phyloP scores from a whole-genome alignment of 2,888 invertebrate genomes.

The Bursaphelenchus okinawaensis region DNA sequence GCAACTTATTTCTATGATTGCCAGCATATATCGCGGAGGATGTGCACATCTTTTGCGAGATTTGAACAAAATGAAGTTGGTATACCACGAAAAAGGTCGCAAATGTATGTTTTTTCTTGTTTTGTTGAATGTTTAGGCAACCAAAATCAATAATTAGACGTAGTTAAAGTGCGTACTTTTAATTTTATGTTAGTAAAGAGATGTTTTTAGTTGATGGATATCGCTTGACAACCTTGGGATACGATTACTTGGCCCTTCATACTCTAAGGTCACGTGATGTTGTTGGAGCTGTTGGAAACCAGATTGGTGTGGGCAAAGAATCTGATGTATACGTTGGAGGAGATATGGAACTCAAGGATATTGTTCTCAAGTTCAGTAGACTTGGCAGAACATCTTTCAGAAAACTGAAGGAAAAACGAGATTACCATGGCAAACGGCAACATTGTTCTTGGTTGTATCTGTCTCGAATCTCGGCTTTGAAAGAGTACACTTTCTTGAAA shows the following conservation, averaged over 20 bases:
- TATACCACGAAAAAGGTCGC: conserved; percentile 89
- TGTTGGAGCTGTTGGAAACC: conserved; percentile 77
- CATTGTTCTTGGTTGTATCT: conserved; percentile 87
- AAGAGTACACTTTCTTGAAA: conserved; percentile 91
- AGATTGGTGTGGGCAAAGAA: conserved; percentile 97
- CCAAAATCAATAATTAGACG: too few species aligned
- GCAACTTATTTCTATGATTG: conserved; percentile 80
- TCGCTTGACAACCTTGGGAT: conserved; percentile 86
- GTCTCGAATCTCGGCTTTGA: conserved; percentile 88
- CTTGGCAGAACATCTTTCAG: conserved; percentile 92
- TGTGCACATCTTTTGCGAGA: conserved; percentile 84
- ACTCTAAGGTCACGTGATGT: conserved; percentile 74
- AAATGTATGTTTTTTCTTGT: conserved; percentile 67
- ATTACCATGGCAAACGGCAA: conserved; percentile 87
- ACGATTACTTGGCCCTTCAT: conserved; percentile 90
- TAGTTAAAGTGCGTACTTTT: conserved; percentile 2
- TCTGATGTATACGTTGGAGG: conserved; percentile 64
- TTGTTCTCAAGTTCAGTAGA: conserved; percentile 76
- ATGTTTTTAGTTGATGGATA: conserved; percentile 86
- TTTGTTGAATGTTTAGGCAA: conserved; percentile 9
- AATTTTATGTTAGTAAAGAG: conserved; percentile 1
- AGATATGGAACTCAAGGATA: conserved; percentile 62
- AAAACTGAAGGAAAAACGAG: conserved; percentile 87
- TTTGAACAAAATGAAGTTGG: conserved; percentile 78
- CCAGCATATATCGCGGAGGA: conserved; percentile 84